phyloP scores from a whole-genome alignment of 2,888 invertebrate genomes.

The Dichetophora obliterata region DNA sequence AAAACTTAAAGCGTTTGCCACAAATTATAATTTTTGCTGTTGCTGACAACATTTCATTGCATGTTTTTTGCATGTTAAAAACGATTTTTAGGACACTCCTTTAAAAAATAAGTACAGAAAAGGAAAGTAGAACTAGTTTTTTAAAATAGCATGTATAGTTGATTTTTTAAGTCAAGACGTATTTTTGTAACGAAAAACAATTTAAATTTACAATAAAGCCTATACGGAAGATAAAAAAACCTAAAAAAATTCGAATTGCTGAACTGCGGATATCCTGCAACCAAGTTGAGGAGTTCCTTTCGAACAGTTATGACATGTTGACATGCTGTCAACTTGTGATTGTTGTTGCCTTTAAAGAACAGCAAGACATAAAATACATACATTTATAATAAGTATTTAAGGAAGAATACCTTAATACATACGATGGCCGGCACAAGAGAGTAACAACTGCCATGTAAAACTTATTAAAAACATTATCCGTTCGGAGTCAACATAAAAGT shows the following conservation, averaged over 20 bases:
- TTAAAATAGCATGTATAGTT: background rate
- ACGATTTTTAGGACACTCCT: background rate
- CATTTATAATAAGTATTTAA: no score
- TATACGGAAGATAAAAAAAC: background rate
- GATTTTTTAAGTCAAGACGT: background rate
- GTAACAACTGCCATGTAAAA: no score
- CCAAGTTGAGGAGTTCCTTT: constrained; percentile 9
- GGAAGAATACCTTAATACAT: no score
- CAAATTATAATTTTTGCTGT: constrained; percentile 1
- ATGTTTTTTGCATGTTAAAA: constrained; percentile 19
- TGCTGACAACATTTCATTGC: background rate
- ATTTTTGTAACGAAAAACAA: background rate
- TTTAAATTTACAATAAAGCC: background rate
- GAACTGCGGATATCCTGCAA: constrained; percentile 24
- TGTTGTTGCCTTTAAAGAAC: background rate
- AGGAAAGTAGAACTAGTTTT: background rate
- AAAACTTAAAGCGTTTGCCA: background rate
- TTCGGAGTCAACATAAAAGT: no score
- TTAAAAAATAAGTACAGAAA: no score
- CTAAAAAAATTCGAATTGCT: constrained; percentile 2
- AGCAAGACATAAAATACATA: no score
- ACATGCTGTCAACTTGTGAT: background rate
- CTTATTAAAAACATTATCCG: no score
- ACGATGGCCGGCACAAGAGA: no score
- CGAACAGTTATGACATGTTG: constrained; percentile 24